Percentiles rank a stretch among this genome's conserved stretches.
These are phyloP conservation scores for Drosophila mauritiana DNA, from an alignment of 1,140 invertebrate species.

Conservation along the genomic window DNA sequence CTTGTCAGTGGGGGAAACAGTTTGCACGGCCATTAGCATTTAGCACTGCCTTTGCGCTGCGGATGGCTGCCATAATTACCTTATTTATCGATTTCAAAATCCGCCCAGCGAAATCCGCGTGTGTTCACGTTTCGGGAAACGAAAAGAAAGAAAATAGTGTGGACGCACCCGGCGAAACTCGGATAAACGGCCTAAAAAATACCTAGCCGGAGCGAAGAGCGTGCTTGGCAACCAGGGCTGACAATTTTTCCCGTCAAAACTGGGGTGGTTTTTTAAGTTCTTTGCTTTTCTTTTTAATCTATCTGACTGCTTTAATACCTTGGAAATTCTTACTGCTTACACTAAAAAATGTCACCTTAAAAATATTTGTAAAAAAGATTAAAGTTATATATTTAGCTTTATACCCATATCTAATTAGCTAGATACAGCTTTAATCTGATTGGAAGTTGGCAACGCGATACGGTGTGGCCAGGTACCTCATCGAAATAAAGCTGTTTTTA, in stretches of 20 bases:
- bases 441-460: too few relatives aligned
- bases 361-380: too few relatives aligned
- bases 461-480: too few relatives aligned
- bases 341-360: too few relatives aligned
- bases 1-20: constrained; percentile 35
- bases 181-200: constrained; percentile 3
- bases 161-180: constrained; percentile 7
- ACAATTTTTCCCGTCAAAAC: background rate
- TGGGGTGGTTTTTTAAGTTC: background rate
- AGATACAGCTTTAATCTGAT: too few relatives aligned
- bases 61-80: constrained; percentile 75
- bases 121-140: constrained; percentile 75
- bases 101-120: constrained; percentile 75
- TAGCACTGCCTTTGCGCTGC: constrained; percentile 8
- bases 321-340: too few relatives aligned
- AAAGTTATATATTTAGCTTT: too few relatives aligned
- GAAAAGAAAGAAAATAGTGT: constrained; percentile 56
- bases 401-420: too few relatives aligned
- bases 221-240: constrained; percentile 2
- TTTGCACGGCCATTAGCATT: constrained; percentile 49
- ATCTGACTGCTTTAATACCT: too few relatives aligned
- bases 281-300: background rate
- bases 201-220: background rate
- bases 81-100: constrained; percentile 73
- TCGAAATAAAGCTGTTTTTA: too few relatives aligned